Conservation (phyloP, 2,113 vertebrate species). For the Melanostigma gelatinosum region DNA sequence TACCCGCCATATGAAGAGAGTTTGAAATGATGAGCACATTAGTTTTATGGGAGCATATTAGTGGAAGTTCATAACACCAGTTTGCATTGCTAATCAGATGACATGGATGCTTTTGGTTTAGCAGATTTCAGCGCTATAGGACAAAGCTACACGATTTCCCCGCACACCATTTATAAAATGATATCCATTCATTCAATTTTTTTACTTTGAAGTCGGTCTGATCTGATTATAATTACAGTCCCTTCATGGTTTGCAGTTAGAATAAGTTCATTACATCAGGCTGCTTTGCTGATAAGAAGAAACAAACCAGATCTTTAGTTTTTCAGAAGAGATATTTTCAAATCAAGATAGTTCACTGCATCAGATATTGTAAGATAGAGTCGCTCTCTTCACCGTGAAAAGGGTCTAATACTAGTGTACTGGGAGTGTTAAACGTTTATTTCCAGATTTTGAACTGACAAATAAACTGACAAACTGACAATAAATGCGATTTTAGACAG, state of each 20-base stretch:
- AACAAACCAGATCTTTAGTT: conserved; percentile 33
- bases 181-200: background rate
- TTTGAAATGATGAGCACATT: conserved; percentile 7
- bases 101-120: background rate
- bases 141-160: background rate
- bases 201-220: conserved; percentile 29
- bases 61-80: conserved; percentile 10
- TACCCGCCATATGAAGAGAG: background rate
- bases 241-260: conserved; percentile 18
- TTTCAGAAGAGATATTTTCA: conserved; percentile 19
- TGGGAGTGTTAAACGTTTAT: background rate
- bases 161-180: background rate
- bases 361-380: conserved; percentile 22
- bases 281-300: conserved; percentile 53
- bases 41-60: conserved; percentile 29
- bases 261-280: conserved; percentile 26
- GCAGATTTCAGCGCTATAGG: background rate
- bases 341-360: conserved; percentile 13
- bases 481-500: background rate
- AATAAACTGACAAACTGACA: no score
- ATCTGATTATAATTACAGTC: conserved; percentile 29
- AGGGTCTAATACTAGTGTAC: background rate
- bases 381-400: background rate
- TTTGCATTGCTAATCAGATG: conserved; percentile 35
- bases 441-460: background rate